A percentile compares a stretch with the other conserved stretches of the same genome.
These are phyloP conservation scores for Lypha dubia DNA, from an alignment of 2,888 invertebrate genomes.

Conservation along the genomic window DNA sequence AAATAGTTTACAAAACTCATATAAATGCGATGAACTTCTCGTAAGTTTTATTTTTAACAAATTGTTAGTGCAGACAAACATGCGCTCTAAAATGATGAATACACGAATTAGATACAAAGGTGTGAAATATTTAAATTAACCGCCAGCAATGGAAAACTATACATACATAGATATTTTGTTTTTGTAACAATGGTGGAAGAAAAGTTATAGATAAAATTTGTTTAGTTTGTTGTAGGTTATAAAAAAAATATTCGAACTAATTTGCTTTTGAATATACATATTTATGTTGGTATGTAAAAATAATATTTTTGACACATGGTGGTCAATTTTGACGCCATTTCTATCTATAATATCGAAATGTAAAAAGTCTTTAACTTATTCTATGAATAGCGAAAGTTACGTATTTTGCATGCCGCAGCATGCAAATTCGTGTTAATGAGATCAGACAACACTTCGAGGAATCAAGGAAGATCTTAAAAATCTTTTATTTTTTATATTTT, in stretches of 20 bases:
- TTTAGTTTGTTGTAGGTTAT: background rate
- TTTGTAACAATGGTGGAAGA: background rate
- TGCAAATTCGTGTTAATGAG: background rate
- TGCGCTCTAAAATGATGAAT: constrained; percentile 29
- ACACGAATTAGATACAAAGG: constrained; percentile 10
- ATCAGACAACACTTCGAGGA: background rate
- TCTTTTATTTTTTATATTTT: too few relatives aligned
- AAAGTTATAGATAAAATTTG: background rate
- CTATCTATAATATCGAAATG: too few relatives aligned
- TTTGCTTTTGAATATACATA: too few relatives aligned
- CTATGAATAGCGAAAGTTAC: too few relatives aligned
- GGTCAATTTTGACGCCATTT: too few relatives aligned
- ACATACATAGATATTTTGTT: too few relatives aligned
- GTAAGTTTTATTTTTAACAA: constrained; percentile 42
- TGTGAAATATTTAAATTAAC: background rate
- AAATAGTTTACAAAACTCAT: constrained; percentile 67
- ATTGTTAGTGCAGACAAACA: constrained; percentile 47
- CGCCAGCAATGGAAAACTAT: background rate
- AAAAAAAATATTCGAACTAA: too few relatives aligned
- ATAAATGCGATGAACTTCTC: constrained; percentile 55
- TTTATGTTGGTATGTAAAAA: too few relatives aligned
- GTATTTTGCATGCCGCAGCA: too few relatives aligned
- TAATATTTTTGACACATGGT: too few relatives aligned
- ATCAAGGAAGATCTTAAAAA: too few relatives aligned
- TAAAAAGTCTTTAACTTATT: too few relatives aligned